Conservation (phyloP, 1,140 invertebrate genomes). For the Zaprionus africanus region DNA sequence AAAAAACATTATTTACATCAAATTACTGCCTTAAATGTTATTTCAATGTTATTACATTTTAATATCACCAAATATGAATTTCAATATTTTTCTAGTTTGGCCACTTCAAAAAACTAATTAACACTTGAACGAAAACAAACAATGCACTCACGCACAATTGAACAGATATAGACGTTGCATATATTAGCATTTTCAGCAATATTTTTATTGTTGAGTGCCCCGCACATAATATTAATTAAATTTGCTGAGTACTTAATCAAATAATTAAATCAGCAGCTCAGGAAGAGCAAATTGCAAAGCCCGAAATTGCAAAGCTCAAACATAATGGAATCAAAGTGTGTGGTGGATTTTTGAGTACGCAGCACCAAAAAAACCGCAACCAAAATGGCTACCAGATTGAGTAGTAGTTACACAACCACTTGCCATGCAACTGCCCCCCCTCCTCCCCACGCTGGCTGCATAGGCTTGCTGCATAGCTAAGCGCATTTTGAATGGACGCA, state of each 20-base stretch:
- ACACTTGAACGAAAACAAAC: neutral
- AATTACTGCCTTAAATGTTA: neutral
- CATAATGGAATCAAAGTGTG: constrained; percentile 24
- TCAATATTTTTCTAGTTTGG: neutral
- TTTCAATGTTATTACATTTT: neutral
- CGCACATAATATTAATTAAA: constrained; percentile 25
- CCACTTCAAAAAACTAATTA: neutral
- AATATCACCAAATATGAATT: neutral
- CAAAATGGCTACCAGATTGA: constrained; percentile 57
- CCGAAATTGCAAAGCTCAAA: constrained; percentile 7
- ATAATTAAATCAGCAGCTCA: constrained; percentile 12
- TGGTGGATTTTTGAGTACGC: constrained; percentile 13
- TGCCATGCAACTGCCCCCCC: neutral
- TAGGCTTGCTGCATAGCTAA: constrained; percentile 63
- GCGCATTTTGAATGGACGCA: constrained; percentile 62
- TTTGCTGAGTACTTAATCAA: constrained; percentile 19
- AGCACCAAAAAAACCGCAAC: constrained; percentile 30
- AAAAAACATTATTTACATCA: neutral
- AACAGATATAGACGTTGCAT: constrained; percentile 5
- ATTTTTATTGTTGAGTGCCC: constrained; percentile 1
- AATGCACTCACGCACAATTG: neutral
- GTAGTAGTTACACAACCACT: constrained; percentile 9
- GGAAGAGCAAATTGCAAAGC: neutral
- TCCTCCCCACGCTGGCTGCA: neutral
- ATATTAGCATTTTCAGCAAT: constrained; percentile 1